A percentile compares a stretch with the other conserved stretches of the same genome.
phyloP scores from a whole-genome alignment of 2,888 invertebrate species.

The Chrysopilus asiliformis region DNA sequence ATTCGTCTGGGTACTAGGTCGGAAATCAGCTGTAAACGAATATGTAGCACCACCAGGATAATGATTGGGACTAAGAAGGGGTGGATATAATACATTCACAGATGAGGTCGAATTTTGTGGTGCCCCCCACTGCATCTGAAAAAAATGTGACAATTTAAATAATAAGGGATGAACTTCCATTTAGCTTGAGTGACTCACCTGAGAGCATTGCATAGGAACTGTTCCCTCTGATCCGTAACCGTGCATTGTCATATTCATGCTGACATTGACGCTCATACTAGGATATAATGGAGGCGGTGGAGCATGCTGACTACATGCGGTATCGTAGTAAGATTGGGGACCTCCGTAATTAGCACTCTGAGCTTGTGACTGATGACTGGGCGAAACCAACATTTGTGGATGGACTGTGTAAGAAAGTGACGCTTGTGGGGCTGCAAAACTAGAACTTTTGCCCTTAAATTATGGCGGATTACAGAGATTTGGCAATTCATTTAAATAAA shows the following conservation, averaged over 20 bases:
- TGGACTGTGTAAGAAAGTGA: constrained; percentile 41
- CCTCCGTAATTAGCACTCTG: constrained; percentile 12
- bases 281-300: constrained; percentile 49
- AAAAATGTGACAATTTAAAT: constrained; percentile 2
- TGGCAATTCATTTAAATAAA: too few species aligned
- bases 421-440: constrained; percentile 36
- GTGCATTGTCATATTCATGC: constrained; percentile 96
- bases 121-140: constrained; percentile 63
- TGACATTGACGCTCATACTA: constrained; percentile 90
- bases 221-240: constrained; percentile 41
- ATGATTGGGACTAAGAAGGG: constrained; percentile 49
- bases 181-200: too few species aligned
- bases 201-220: constrained; percentile 45
- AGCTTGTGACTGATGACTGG: constrained; percentile 26
- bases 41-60: constrained; percentile 61
- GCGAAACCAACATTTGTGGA: constrained; percentile 52
- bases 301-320: constrained; percentile 23
- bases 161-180: background rate
- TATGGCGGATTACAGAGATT: too few species aligned
- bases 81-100: constrained; percentile 51
- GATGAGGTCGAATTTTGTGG: constrained; percentile 48
- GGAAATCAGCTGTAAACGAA: constrained; percentile 71
- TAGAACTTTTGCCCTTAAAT: constrained; percentile 11
- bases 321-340: constrained; percentile 27
- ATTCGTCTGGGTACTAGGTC: constrained; percentile 40